phyloP scores from a whole-genome alignment of 2,888 invertebrate genomes.

The Clunio marinus region DNA sequence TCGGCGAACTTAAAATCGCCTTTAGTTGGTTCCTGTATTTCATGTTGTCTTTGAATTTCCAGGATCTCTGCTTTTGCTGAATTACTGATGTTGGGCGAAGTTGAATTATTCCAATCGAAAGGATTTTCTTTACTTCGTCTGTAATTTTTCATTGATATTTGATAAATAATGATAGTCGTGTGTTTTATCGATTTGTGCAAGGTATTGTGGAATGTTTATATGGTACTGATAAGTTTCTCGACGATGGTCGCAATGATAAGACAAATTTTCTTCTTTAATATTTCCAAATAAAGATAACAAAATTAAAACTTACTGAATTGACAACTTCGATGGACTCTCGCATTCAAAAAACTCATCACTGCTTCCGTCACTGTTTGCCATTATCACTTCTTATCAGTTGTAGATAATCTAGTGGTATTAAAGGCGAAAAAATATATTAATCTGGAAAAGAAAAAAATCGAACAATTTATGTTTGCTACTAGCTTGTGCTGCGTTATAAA shows the following conservation, averaged over 20 bases:
- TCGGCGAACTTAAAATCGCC: slow-evolving; percentile 48
- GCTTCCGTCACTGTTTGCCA: slow-evolving; percentile 24
- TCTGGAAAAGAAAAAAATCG: too few species aligned
- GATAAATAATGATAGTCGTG: not conserved
- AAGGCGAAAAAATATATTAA: too few species aligned
- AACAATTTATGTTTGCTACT: too few species aligned
- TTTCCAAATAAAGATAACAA: not conserved
- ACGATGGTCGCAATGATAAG: slow-evolving; percentile 17
- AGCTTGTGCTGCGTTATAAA: too few species aligned
- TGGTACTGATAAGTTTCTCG: not conserved
- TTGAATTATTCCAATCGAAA: slow-evolving; percentile 20
- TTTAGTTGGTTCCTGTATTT: slow-evolving; percentile 42
- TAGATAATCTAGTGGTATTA: not conserved
- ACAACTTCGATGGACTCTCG: slow-evolving; percentile 32
- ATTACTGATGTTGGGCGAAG: slow-evolving; percentile 46
- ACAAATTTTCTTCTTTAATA: not conserved
- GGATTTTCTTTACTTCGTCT: slow-evolving; percentile 25
- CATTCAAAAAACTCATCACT: slow-evolving; percentile 36
- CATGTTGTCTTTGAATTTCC: slow-evolving; percentile 45
- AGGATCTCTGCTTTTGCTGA: slow-evolving; percentile 41
- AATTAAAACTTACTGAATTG: slow-evolving; percentile 21
- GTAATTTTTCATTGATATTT: not conserved
- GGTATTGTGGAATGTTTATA: not conserved
- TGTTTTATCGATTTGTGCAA: not conserved
- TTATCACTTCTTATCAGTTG: slow-evolving; percentile 1